Evolutionary conservation across 23 tunicate species (phyloP).

Genomic region (Halocynthia roretzi): DNA sequence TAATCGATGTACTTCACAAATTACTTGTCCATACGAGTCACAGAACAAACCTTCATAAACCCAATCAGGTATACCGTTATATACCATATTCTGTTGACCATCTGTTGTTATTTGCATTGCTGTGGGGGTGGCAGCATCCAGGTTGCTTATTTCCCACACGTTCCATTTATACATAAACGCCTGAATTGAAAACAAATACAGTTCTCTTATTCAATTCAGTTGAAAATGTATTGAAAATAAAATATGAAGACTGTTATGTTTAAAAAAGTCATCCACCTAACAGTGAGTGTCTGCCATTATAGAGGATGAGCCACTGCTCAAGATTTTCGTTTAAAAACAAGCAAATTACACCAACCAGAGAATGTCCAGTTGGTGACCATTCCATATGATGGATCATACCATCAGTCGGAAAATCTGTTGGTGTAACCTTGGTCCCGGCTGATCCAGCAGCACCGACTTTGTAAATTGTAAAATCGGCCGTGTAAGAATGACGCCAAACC

Average conservation of each 20-base stretch:
- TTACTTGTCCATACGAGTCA: background rate
- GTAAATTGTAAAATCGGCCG: constrained; percentile 55
- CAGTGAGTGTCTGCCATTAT: too few species aligned
- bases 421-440: background rate
- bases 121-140: constrained; percentile 31
- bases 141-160: constrained; percentile 34
- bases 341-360: constrained; percentile 29
- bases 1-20: too few species aligned
- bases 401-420: constrained; percentile 23
- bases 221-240: background rate
- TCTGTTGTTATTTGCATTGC: constrained; percentile 31
- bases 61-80: constrained; percentile 94
- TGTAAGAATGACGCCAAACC: constrained; percentile 96
- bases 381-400: constrained; percentile 54
- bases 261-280: background rate
- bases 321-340: too few species aligned
- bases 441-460: constrained; percentile 20
- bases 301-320: too few species aligned
- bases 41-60: constrained; percentile 64
- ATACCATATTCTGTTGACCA: constrained; percentile 43
- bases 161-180: constrained; percentile 60
- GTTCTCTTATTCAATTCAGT: background rate
- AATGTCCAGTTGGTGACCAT: constrained; percentile 82
- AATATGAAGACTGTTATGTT: background rate
- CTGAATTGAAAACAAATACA: constrained; percentile 33